Conservation (phyloP, 2,888 invertebrate genomes). For the Perizoma flavofasciatum region DNA sequence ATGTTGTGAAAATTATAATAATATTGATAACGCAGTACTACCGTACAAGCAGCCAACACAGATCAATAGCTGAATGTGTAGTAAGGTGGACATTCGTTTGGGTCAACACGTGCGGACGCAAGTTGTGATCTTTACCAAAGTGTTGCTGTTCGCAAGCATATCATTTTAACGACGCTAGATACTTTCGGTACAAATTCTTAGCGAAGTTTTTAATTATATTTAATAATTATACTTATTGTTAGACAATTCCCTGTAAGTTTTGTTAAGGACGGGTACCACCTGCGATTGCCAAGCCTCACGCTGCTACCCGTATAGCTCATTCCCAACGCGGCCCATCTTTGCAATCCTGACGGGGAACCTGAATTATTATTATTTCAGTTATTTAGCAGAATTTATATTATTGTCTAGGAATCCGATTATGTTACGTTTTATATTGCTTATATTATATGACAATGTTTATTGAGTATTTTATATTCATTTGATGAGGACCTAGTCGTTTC, state of each 20-base stretch:
- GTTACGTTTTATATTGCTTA: slow-evolving; percentile 84
- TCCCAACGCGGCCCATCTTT: slow-evolving; percentile 51
- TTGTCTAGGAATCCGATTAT: slow-evolving; percentile 82
- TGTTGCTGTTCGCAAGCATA: slow-evolving; percentile 81
- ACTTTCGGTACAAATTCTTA: slow-evolving; percentile 79
- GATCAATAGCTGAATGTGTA: slow-evolving; percentile 77
- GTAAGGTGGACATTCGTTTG: slow-evolving; percentile 60
- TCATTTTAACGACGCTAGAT: slow-evolving; percentile 80
- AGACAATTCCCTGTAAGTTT: slow-evolving; percentile 72
- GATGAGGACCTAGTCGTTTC: slow-evolving; percentile 84
- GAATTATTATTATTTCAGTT: slow-evolving; percentile 81
- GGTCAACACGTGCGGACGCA: slow-evolving; percentile 58
- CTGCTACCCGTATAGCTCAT: slow-evolving; percentile 50
- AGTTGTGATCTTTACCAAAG: slow-evolving; percentile 76
- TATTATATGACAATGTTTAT: slow-evolving; percentile 83
- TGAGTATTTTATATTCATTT: slow-evolving; percentile 83
- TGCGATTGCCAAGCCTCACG: slow-evolving; percentile 33
- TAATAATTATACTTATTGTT: slow-evolving; percentile 73
- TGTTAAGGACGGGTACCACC: slow-evolving; percentile 57
- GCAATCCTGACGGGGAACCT: slow-evolving; percentile 63
- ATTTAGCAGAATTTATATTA: slow-evolving; percentile 82
- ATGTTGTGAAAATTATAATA: slow-evolving; percentile 83
- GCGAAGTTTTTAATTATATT: slow-evolving; percentile 78
- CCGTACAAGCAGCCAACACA: slow-evolving; percentile 73
- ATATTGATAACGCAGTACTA: slow-evolving; percentile 73